Conservation (phyloP, 2,888 invertebrate species). For the Zhuqinia jingwanae region DNA sequence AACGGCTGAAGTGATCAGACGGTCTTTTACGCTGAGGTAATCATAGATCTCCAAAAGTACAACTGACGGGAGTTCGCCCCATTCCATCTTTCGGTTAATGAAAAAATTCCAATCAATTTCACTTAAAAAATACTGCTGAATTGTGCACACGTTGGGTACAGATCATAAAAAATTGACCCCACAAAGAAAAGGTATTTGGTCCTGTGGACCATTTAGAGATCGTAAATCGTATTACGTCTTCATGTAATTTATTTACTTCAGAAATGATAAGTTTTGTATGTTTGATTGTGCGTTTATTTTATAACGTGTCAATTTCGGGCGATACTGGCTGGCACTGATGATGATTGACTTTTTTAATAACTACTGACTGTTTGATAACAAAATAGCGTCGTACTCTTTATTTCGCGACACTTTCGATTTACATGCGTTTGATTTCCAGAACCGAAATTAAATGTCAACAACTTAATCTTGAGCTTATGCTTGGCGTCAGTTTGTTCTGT, state of each 20-base stretch:
- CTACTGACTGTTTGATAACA: background rate
- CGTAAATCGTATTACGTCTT: background rate
- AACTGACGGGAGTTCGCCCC: slow-evolving; percentile 77
- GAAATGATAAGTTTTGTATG: background rate
- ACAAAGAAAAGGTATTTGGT: background rate
- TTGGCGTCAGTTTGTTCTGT: slow-evolving; percentile 11
- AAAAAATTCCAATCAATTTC: background rate
- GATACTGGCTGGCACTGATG: slow-evolving; percentile 31
- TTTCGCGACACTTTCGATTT: no score
- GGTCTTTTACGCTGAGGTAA: slow-evolving; percentile 73
- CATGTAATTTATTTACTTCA: background rate
- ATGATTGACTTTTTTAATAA: slow-evolving; percentile 6
- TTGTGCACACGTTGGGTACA: background rate
- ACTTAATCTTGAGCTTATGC: slow-evolving; percentile 27
- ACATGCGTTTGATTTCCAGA: background rate
- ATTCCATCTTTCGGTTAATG: slow-evolving; percentile 71
- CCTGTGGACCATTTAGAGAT: slow-evolving; percentile 50
- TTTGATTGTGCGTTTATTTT: slow-evolving; percentile 32
- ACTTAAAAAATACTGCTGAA: background rate
- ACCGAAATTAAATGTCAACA: background rate
- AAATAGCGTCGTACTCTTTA: no score
- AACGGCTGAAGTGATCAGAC: slow-evolving; percentile 74
- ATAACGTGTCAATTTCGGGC: background rate
- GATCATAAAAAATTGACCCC: background rate
- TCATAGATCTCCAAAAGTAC: slow-evolving; percentile 77